Evolutionary conservation across 2,797 vertebrate genomes (phyloP).

Genomic region (Phoeniculus purpureus): DNA sequence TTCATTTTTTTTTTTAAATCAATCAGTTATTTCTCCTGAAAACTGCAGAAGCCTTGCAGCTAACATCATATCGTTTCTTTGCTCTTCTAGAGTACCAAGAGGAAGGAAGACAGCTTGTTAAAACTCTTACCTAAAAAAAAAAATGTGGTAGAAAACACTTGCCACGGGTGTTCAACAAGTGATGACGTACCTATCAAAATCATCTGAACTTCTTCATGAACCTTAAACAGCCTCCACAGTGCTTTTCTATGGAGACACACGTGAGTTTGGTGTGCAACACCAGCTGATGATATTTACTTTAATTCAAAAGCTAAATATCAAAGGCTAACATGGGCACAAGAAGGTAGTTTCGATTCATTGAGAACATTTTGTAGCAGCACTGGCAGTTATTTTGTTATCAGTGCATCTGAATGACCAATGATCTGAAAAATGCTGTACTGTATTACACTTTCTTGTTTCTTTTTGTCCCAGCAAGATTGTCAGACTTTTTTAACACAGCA

Average conservation of each 20-base stretch:
- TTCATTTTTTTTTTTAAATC: neutral
- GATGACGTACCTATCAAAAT: neutral
- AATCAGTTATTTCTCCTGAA: neutral
- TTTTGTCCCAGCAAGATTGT: neutral
- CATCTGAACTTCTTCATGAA: slow-evolving; percentile 7
- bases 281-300: neutral
- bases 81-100: neutral
- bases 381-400: neutral
- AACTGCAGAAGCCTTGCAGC: neutral
- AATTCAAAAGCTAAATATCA: neutral
- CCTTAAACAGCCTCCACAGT: neutral
- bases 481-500: neutral
- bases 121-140: slow-evolving; percentile 4
- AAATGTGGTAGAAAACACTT: neutral
- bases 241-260: neutral
- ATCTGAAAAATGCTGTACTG: neutral
- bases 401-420: neutral
- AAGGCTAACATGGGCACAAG: neutral
- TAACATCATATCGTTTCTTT: neutral
- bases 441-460: neutral
- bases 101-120: neutral
- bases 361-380: neutral
- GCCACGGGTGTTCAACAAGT: neutral
- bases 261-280: neutral
- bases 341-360: neutral